Base-by-base conservation (phyloP, 1,140 invertebrate species). In the Idris sp. region DNA sequence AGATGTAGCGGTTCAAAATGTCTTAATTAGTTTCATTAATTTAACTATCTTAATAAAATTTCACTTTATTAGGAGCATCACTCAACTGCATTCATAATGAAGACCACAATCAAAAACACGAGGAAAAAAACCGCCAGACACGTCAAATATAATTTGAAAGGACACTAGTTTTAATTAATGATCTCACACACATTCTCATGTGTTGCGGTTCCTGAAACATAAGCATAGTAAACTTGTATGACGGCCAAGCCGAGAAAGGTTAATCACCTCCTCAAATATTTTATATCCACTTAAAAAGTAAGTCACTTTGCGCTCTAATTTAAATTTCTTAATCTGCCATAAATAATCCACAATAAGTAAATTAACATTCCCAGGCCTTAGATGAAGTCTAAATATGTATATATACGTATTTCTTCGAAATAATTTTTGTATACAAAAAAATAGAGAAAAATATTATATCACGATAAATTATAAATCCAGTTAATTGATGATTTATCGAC, bases 261-360 rank as follows among this genome's bases (percentile, higher is more conserved):
- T 61, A 61, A 61, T 61, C 43, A 61, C 58, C 44, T 62, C 41
- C 9, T 14, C 11, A 31, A 62, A 62, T 48, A 38, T 59, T 59
- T 48, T 48, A 59, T 15, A 38, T 26, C 19, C 31, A 40, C 14
- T 36, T 10, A 28, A 48, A 49, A 38, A 40, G 25, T 30, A 22
- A 40, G 8, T 36, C 13, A 13, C 5, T 35, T 1, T 10, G 10
- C 19, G 38, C 28, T 46, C 30, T 46, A 40, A 61, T 61, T 61
- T 61, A 30, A 30, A 48, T 48, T 30, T 61, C 25, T 28, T 15
- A 18, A 46, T 36, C 25, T 16, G 2, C 31, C 11, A 36, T 59
- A 59, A 59, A 44, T 59, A 46, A 59, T 44, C 3, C 11, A 8
- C 28, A 44, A 56, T 56, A 33, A 56, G 36, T 36, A 46, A 36